Evolutionary conservation across 2,797 vertebrate species (phyloP), one percentile per base, ranked within the genome.

Genomic region (Sebastes matsubarae): DNA sequence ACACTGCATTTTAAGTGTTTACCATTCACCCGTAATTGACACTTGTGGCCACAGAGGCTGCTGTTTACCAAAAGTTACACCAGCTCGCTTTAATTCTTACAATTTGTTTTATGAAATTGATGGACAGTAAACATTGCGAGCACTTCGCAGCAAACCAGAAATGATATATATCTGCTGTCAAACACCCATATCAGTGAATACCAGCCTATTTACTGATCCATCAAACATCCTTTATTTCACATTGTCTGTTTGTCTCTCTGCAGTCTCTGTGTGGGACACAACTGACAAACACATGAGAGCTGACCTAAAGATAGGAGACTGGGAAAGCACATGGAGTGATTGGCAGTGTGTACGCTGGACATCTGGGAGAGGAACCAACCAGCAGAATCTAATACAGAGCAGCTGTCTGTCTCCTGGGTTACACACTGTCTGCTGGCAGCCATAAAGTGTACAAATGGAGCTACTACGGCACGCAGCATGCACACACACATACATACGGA

Each of bases 381-480:
- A 86, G 88, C 88, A 92, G 90, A 79, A 82, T 91, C 84, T 89
- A 95, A 94, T 87, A 84, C 89, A 89, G 87, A 95, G 89, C 95
- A 96, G 94, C 94, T 95, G 95, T 93, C 91, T 88, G 82, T 93
- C 91, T 93, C 84, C 91, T 77, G 90, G 89, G 89, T 91, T 94
- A 93, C 88, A 90, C 84, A 89, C 89, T 89, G 87, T 93, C 92
- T 93, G 90, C 92, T 89, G 88, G 87, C 83, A 88, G 76, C 84
- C 88, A 72, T 85, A 86, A 92, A 92, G 77, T 90, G 82, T 90
- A 91, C 92, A 92, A 90, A 89, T 93, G 87, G 84, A 93, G 88
- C 83, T 65, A 87, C 82, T 80, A 84, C 73, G 70, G 73, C 81
- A 80, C 79, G 61, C 87, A 78, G 59, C 59, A 69, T 24, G 22